These are phyloP conservation scores for Unio pictorum DNA, from an alignment of 2,888 invertebrate genomes.

Conservation along the genomic window DNA sequence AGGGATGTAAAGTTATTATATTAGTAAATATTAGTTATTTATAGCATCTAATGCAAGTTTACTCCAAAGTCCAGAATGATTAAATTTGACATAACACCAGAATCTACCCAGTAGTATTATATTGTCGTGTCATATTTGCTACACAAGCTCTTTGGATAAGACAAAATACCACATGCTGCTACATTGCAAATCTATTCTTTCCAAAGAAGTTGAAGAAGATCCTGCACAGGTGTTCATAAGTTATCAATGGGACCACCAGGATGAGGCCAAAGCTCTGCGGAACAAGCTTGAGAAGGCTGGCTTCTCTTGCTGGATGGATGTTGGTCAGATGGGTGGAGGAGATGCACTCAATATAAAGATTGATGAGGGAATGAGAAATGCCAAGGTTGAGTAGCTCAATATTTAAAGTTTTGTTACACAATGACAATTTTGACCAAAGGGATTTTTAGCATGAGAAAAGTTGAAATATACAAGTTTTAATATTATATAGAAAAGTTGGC, in stretches of 20 bases:
- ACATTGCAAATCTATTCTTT: background rate
- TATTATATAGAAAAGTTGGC: too few relatives aligned
- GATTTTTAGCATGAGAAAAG: too few relatives aligned
- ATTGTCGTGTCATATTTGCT: background rate
- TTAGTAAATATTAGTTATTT: too few relatives aligned
- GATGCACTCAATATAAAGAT: slow-evolving; percentile 71
- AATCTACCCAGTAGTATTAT: background rate
- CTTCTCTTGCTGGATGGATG: slow-evolving; percentile 73
- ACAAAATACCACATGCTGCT: background rate
- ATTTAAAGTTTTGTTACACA: too few relatives aligned
- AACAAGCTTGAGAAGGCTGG: slow-evolving; percentile 70
- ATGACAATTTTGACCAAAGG: too few relatives aligned
- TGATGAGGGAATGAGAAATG: slow-evolving; percentile 71
- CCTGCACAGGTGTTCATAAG: slow-evolving; percentile 71
- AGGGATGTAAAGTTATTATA: too few relatives aligned
- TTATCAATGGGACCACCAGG: slow-evolving; percentile 73
- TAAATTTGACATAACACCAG: too few relatives aligned
- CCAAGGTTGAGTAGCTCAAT: slow-evolving; percentile 60
- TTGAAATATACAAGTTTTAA: too few relatives aligned
- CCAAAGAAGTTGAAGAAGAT: slow-evolving; percentile 42
- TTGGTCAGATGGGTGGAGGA: slow-evolving; percentile 72
- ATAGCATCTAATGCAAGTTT: too few relatives aligned
- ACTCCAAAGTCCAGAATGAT: too few relatives aligned
- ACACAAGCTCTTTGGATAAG: background rate
- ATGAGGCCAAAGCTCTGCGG: slow-evolving; percentile 67